These are phyloP conservation scores for Tyrannus savana DNA, from an alignment of 2,113 vertebrate species.

Conservation along the genomic window DNA sequence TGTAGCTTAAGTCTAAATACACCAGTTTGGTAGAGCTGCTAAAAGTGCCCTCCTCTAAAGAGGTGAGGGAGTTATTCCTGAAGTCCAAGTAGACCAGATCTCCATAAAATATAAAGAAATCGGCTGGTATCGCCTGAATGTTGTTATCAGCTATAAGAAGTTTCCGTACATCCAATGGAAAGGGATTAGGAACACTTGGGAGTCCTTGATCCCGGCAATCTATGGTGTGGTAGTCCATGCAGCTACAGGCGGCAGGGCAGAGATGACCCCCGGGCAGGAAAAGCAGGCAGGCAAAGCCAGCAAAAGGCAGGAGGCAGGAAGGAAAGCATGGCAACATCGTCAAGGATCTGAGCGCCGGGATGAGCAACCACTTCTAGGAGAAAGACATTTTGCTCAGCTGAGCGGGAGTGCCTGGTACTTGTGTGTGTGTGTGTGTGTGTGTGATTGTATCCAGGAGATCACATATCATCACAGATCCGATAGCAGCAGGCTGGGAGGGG, in stretches of 20 bases:
- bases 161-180: conserved; percentile 93
- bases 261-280: conserved; percentile 66
- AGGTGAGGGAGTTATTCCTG: conserved; percentile 91
- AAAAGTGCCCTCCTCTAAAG: conserved; percentile 90
- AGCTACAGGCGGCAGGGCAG: conserved; percentile 88
- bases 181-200: conserved; percentile 87
- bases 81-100: conserved; percentile 97
- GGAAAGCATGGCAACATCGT: conserved; percentile 77
- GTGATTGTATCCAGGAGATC: conserved; percentile 79
- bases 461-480: conserved; percentile 83
- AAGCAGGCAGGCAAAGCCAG: conserved; percentile 58
- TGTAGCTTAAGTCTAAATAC: conserved; percentile 93
- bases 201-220: conserved; percentile 88
- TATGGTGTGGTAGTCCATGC: conserved; percentile 90
- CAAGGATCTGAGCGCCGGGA: conserved; percentile 46
- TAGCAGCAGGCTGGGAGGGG: conserved; percentile 74
- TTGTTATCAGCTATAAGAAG: conserved; percentile 91
- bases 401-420: conserved; percentile 32
- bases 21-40: conserved; percentile 91
- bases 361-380: conserved; percentile 65
- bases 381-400: conserved; percentile 60
- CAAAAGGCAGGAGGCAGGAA: conserved; percentile 69
- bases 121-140: conserved; percentile 89
- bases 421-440: conserved; percentile 52
- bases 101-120: conserved; percentile 95